Evolutionary conservation across 2,888 invertebrate species (phyloP), one percentile per base, ranked within the genome.

Genomic region (Tenthredo amoena): DNA sequence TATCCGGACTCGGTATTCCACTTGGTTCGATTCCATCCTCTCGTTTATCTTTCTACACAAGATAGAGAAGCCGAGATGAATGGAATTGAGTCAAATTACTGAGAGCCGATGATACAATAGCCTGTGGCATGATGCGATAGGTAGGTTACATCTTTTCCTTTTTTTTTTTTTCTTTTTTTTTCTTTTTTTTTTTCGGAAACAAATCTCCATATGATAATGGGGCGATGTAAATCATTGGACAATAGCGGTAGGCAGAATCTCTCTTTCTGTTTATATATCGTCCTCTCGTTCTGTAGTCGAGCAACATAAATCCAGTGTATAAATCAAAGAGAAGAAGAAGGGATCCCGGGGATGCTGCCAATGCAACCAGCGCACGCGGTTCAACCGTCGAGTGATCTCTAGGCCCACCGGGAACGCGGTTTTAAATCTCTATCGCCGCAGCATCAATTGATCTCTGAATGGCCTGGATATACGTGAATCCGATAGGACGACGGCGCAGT

Each of bases 151-250:
- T 6, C 6, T 6, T 31, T 55, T 31, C 26, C 26, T 26, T n/a
- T 50, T 77, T 34, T 77, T 77, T 26, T n/a, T 77, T 77, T 26
- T n/a, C 26, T 77, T 77, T 26, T n/a, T 77, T 77, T 26, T n/a
- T n/a, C n/a, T n/a, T n/a, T 26, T n/a, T 50, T 77, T 34, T 77
- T 77, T 26, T n/a, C 26, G 84, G 84, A 87, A 88, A 87, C 87
- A 87, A 89, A 87, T 89, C 89, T 88, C 88, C 85, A 87, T 87
- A 84, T 87, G 89, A 89, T 90, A 90, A 90, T 90, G 87, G 89
- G 85, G 86, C 87, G 87, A 84, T 85, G 89, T 88, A 90, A 90
- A 91, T 91, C 91, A 90, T 87, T 85, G 87, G 87, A 90, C 90
- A 91, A 91, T 90, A 86, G 86, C 84, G 85, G 88, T 88, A 89